Percentiles rank a stretch among this genome's conserved stretches.
phyloP scores from a whole-genome alignment of 2,888 invertebrate species.

The Nemotelus nigrinus region DNA sequence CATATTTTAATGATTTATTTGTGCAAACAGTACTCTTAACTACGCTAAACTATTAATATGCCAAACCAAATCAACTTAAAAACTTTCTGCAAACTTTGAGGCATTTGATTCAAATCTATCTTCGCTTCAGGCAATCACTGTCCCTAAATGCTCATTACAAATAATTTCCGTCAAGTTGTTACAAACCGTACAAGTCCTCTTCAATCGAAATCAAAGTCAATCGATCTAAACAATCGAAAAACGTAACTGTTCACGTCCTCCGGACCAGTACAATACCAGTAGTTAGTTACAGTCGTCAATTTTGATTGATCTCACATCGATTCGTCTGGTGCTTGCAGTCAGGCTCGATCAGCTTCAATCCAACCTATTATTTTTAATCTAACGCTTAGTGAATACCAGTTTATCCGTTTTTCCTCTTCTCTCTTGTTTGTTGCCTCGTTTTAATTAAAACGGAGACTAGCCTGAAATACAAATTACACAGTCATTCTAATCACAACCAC shows the following conservation, averaged over 20 bases:
- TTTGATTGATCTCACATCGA: constrained; percentile 36
- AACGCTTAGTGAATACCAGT: background rate
- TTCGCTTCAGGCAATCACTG: background rate
- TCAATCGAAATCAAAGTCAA: constrained; percentile 16
- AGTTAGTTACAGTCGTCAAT: constrained; percentile 24
- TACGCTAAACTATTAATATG: too few species aligned
- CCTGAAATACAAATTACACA: constrained; percentile 21
- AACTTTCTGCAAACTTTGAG: too few species aligned
- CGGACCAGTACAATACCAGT: constrained; percentile 33
- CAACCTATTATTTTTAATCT: too few species aligned
- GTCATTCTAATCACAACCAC: constrained; percentile 30
- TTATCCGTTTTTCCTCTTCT: background rate
- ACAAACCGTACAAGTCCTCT: constrained; percentile 8
- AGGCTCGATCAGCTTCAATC: too few species aligned
- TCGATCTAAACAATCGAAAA: constrained; percentile 9
- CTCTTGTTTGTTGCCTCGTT: constrained; percentile 2
- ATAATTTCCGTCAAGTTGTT: constrained; percentile 19
- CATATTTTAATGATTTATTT: too few species aligned
- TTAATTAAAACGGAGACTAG: constrained; percentile 17
- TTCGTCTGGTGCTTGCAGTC: background rate
- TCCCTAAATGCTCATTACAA: constrained; percentile 26
- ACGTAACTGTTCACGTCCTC: constrained; percentile 20
- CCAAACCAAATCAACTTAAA: too few species aligned
- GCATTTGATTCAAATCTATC: background rate
- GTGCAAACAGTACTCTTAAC: too few species aligned